Evolutionary conservation across 2,113 vertebrate genomes (phyloP).

Genomic region (Sinocyclocheilus rhinocerous): DNA sequence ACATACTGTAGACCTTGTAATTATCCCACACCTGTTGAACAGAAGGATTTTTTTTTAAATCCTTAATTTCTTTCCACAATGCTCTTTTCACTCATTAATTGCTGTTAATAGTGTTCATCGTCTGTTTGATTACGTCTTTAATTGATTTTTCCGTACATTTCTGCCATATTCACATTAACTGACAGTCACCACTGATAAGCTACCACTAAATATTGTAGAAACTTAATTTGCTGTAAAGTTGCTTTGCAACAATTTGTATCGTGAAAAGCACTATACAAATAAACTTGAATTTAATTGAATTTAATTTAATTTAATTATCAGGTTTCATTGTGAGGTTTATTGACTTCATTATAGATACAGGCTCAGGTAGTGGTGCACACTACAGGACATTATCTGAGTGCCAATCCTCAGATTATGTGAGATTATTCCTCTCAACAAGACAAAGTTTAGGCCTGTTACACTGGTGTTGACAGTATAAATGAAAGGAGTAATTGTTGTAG

Average conservation of each 20-base stretch:
- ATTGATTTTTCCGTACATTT: too few relatives aligned
- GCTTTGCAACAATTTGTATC: too few relatives aligned
- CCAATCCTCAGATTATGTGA: conserved; percentile 42
- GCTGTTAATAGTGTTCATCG: too few relatives aligned
- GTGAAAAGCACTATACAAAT: too few relatives aligned
- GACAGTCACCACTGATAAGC: too few relatives aligned
- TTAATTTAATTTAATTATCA: background rate
- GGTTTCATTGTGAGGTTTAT: background rate
- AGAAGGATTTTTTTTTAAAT: background rate
- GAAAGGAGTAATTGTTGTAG: background rate
- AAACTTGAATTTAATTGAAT: too few relatives aligned
- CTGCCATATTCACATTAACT: too few relatives aligned
- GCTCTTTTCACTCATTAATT: background rate
- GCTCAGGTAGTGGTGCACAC: background rate
- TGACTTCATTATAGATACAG: background rate
- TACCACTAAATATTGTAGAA: too few relatives aligned
- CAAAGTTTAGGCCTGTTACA: conserved; percentile 33
- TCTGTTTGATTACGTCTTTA: too few relatives aligned
- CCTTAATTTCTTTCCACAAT: background rate
- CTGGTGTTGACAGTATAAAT: conserved; percentile 7
- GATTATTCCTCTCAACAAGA: conserved; percentile 42
- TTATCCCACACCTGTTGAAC: too few relatives aligned
- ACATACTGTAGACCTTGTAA: too few relatives aligned
- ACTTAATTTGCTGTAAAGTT: too few relatives aligned
- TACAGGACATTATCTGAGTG: conserved; percentile 21